These are phyloP conservation scores for Himalopsyche japonica DNA, from an alignment of 2,888 invertebrate species.

Conservation along the genomic window DNA sequence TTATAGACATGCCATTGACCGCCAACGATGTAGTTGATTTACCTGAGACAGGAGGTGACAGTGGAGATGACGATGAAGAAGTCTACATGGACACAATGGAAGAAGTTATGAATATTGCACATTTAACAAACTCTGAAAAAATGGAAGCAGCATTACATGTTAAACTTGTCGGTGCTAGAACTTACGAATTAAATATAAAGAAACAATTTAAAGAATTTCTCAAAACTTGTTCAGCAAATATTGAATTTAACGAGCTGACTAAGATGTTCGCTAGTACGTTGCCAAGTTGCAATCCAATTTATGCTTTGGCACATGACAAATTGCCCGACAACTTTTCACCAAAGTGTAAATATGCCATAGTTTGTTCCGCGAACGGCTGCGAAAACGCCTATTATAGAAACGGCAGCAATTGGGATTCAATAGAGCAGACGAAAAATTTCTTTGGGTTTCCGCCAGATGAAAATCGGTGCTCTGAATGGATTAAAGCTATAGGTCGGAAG, in stretches of 20 bases:
- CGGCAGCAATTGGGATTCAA: slow-evolving; percentile 26
- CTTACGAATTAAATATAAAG: slow-evolving; percentile 23
- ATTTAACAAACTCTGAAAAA: background rate
- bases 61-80: slow-evolving; percentile 3
- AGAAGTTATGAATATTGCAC: slow-evolving; percentile 9
- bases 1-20: background rate
- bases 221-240: slow-evolving; percentile 11
- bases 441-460: slow-evolving; percentile 24
- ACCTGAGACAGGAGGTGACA: slow-evolving; percentile 10
- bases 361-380: slow-evolving; percentile 18
- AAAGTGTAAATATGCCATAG: slow-evolving; percentile 15
- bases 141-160: background rate
- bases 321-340: background rate
- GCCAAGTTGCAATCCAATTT: slow-evolving; percentile 7
- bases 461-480: slow-evolving; percentile 22
- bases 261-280: slow-evolving; percentile 15
- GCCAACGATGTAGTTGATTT: background rate
- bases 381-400: slow-evolving; percentile 26
- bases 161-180: background rate
- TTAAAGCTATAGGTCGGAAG: background rate
- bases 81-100: background rate
- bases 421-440: slow-evolving; percentile 28
- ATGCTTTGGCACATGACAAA: slow-evolving; percentile 19
- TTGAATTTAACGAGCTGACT: slow-evolving; percentile 11
- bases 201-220: slow-evolving; percentile 27